phyloP scores from a whole-genome alignment of 2,113 vertebrate species.

The Chloropsis cyanopogon region DNA sequence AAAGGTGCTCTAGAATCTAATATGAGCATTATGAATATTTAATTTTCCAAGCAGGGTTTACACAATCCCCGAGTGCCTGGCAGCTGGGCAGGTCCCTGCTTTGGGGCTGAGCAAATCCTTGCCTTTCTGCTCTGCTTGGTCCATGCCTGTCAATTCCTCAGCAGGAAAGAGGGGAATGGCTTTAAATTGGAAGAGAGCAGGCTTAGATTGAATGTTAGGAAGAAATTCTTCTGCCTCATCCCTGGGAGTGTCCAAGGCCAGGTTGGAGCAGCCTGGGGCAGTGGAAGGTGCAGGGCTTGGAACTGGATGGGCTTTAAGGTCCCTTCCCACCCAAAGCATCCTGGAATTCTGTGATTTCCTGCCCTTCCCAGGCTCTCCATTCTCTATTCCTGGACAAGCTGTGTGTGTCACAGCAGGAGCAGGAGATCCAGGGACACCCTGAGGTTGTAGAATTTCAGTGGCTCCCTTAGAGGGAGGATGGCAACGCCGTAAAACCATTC shows the following conservation, averaged over 20 bases:
- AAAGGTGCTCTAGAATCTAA: conserved; percentile 74
- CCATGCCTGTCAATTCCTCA: not conserved
- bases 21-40: conserved; percentile 80
- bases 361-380: not conserved
- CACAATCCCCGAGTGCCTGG: not conserved
- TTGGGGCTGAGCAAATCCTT: not conserved
- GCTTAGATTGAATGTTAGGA: not conserved
- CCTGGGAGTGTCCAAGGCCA: not conserved
- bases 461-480: not conserved
- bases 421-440: not conserved
- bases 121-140: not conserved
- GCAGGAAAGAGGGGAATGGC: not conserved
- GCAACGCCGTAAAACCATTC: not conserved
- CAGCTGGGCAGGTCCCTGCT: rapidly evolving
- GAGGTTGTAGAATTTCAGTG: not conserved
- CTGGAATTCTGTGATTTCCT: not conserved
- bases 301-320: not conserved
- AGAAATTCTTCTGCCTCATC: not conserved
- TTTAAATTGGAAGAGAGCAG: not conserved
- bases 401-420: rapidly evolving
- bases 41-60: conserved; percentile 69
- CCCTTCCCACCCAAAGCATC: not conserved
- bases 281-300: not conserved
- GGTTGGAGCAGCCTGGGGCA: not conserved
- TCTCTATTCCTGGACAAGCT: not conserved